phyloP scores from a whole-genome alignment of 1,140 invertebrate species.

The Dolichoris vasculosae region DNA sequence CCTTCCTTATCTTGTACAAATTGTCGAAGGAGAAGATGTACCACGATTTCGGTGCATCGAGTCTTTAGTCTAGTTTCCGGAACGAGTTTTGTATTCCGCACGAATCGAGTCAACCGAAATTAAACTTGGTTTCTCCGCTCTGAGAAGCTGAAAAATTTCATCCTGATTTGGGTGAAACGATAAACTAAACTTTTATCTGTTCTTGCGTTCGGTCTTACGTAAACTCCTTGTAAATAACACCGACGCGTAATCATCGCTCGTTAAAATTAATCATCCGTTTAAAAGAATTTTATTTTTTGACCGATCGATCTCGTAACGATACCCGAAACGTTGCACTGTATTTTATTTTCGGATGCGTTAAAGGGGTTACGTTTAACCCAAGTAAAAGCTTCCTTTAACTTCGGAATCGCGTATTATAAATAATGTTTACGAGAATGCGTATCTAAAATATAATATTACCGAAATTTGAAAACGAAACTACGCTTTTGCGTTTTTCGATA shows the following conservation, averaged over 20 bases:
- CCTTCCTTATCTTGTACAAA: conserved; percentile 1
- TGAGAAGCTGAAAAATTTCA: background rate
- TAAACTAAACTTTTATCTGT: too few species aligned
- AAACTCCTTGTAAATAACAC: background rate
- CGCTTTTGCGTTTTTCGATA: background rate
- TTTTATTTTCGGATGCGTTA: background rate
- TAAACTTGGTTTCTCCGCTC: background rate
- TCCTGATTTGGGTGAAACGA: background rate
- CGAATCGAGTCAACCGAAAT: background rate
- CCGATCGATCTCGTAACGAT: background rate
- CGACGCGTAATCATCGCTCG: background rate
- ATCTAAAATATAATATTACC: background rate
- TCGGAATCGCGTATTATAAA: background rate
- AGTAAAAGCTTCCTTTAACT: background rate
- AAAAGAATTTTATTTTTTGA: too few species aligned
- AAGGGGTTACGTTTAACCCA: background rate
- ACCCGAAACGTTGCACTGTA: background rate
- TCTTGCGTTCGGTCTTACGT: too few species aligned
- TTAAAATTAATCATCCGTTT: background rate
- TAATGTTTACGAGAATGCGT: background rate
- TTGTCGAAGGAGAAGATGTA: background rate
- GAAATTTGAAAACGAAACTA: background rate
- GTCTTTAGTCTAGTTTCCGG: background rate
- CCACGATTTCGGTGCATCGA: background rate
- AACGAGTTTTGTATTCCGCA: background rate